Evolutionary conservation across 2,797 vertebrate species (phyloP).

Genomic region (Amblyraja radiata): DNA sequence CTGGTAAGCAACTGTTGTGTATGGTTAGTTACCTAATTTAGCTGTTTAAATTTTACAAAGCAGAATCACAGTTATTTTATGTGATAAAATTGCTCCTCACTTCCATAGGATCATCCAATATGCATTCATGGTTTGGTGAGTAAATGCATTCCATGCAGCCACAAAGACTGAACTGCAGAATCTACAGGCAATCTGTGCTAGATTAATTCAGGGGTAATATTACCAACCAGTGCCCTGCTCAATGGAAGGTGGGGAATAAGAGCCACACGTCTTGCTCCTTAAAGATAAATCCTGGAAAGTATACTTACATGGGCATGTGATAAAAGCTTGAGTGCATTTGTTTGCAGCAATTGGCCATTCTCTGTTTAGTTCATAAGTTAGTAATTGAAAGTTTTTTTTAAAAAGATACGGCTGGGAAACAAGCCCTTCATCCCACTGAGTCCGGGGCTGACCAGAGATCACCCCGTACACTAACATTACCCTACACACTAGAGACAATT

Average conservation of each 20-base stretch:
- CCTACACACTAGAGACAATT: too few species aligned
- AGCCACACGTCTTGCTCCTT: not conserved
- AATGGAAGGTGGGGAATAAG: not conserved
- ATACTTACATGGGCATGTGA: not conserved
- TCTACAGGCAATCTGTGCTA: not conserved
- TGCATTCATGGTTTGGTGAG: not conserved
- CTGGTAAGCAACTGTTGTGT: not conserved
- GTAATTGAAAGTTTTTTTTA: not conserved
- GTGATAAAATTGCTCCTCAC: not conserved
- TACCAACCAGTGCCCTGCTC: not conserved
- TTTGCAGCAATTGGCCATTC: not conserved
- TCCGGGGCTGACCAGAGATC: too few species aligned
- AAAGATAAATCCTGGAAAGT: not conserved
- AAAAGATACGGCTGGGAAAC: too few species aligned
- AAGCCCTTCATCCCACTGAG: too few species aligned
- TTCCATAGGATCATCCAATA: not conserved
- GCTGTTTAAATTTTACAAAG: not conserved
- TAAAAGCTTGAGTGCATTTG: not conserved
- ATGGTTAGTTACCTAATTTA: slow-evolving; percentile 4
- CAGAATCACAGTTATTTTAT: not conserved
- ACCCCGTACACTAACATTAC: too few species aligned
- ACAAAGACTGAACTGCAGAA: not conserved
- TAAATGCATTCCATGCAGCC: not conserved
- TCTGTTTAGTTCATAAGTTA: not conserved
- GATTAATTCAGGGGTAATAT: not conserved